These are phyloP conservation scores for Stomorhina lunata DNA, from an alignment of 2,888 invertebrate genomes.

Conservation along the genomic window DNA sequence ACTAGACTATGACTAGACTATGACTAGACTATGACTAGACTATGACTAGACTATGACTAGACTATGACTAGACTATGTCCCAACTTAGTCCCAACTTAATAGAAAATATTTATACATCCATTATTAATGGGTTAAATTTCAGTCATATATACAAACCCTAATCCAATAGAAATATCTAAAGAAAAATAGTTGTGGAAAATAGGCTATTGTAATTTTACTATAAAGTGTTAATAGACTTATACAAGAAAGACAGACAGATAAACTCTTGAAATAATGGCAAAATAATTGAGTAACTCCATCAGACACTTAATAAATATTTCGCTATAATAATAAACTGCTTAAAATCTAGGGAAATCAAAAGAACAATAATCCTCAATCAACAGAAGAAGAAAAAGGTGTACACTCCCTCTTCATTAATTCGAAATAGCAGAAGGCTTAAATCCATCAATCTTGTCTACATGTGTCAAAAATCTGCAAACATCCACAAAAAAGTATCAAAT, in stretches of 20 bases:
- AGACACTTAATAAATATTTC: conserved; percentile 5
- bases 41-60: no score
- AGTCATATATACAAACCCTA: neutral
- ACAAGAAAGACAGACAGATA: no score
- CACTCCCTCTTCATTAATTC: conserved; percentile 45
- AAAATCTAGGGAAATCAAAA: conserved; percentile 17
- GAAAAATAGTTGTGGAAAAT: conserved; percentile 10
- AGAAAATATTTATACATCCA: no score
- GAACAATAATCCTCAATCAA: conserved; percentile 59
- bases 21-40: no score
- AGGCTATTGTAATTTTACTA: conserved; percentile 39
- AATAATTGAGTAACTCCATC: conserved; percentile 68
- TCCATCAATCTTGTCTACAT: conserved; percentile 63
- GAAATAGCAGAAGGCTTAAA: conserved; percentile 60
- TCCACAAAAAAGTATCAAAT: conserved; percentile 57
- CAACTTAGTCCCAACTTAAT: no score
- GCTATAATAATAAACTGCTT: conserved; percentile 30
- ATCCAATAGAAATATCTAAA: neutral
- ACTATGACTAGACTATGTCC: no score
- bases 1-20: no score
- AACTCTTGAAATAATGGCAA: conserved; percentile 59
- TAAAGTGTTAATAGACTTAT: conserved; percentile 64
- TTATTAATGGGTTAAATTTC: no score
- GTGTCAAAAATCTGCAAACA: conserved; percentile 62
- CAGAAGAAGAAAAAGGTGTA: conserved; percentile 58